A percentile compares a stretch with the other conserved stretches of the same genome.
Evolutionary conservation across 2,113 vertebrate genomes (phyloP).

Genomic region (Sporophila hypoxantha): DNA sequence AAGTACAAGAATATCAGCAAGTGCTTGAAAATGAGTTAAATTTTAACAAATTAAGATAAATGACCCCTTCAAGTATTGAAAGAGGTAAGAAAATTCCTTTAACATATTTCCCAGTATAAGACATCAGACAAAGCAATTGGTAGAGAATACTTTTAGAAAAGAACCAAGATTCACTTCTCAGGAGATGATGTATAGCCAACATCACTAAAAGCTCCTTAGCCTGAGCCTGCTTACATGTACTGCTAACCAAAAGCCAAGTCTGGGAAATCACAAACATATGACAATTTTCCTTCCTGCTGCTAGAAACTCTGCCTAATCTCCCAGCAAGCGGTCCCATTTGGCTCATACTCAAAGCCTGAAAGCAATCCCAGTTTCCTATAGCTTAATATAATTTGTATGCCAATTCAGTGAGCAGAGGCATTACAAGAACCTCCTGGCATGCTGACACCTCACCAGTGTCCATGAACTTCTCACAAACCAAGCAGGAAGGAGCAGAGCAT

Average conservation of each 20-base stretch:
- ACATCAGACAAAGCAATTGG: background rate
- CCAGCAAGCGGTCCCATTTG: constrained; percentile 42
- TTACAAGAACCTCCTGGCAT: constrained; percentile 16
- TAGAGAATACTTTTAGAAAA: background rate
- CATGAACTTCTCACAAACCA: background rate
- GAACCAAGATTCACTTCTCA: background rate
- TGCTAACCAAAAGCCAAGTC: constrained; percentile 14
- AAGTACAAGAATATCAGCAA: background rate
- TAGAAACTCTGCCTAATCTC: constrained; percentile 47
- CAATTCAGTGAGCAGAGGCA: constrained; percentile 24
- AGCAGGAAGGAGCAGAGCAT: background rate
- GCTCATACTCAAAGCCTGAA: constrained; percentile 28
- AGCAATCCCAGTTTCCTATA: constrained; percentile 45
- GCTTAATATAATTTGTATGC: constrained; percentile 28
- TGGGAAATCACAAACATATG: constrained; percentile 53
- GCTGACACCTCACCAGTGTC: background rate
- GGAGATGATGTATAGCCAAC: background rate
- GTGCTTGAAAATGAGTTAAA: background rate
- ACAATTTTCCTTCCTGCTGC: constrained; percentile 50
- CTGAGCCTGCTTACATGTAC: background rate
- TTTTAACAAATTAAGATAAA: background rate
- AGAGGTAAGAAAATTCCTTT: background rate
- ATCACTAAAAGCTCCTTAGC: background rate
- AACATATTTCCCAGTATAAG: background rate
- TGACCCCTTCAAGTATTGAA: background rate